phyloP scores from a whole-genome alignment of 2,797 vertebrate genomes.

The Anableps anableps region DNA sequence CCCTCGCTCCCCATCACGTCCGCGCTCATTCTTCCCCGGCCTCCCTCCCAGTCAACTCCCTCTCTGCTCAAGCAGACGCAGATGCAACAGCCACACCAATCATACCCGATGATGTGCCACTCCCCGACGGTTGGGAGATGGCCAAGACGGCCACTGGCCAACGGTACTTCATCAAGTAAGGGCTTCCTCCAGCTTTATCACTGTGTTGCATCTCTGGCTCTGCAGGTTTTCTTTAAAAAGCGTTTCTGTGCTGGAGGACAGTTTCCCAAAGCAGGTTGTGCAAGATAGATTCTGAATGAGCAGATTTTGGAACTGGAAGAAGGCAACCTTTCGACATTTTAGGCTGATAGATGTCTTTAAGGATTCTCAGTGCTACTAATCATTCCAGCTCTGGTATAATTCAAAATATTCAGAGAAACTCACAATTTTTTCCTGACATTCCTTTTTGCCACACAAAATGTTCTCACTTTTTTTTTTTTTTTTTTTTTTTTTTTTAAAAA shows the following conservation, averaged over 20 bases:
- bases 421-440: neutral
- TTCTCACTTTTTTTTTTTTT: neutral
- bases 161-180: constrained; percentile 96
- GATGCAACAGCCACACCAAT: constrained; percentile 83
- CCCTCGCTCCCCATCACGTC: constrained; percentile 90
- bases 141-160: constrained; percentile 94
- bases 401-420: neutral
- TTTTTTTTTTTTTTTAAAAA: neutral
- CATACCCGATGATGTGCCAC: constrained; percentile 90
- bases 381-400: neutral
- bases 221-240: constrained; percentile 23
- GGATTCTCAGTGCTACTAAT: neutral
- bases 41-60: constrained; percentile 90
- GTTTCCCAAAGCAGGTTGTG: constrained; percentile 2
- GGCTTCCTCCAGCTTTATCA: constrained; percentile 16
- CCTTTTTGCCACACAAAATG: neutral
- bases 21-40: constrained; percentile 94
- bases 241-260: constrained; percentile 11
- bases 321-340: neutral
- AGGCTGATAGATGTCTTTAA: neutral
- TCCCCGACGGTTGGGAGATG: constrained; percentile 97
- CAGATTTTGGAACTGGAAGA: neutral
- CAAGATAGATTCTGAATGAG: neutral
- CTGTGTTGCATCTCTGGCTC: constrained; percentile 19
- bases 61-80: constrained; percentile 83